phyloP scores from a whole-genome alignment of 2,113 vertebrate genomes.

The Taxidea taxus region DNA sequence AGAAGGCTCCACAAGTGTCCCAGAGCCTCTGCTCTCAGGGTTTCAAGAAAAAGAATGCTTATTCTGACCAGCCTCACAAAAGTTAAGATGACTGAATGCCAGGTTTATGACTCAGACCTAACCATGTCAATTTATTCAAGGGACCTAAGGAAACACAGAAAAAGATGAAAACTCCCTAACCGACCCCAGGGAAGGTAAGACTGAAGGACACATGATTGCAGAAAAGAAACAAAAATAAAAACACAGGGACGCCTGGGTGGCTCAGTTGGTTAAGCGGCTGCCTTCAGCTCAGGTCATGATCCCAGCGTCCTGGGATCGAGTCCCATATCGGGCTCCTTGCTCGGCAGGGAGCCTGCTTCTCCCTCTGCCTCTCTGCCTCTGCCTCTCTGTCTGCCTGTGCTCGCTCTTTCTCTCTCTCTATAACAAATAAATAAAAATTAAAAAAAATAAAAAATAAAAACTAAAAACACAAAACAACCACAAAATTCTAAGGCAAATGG shows the following conservation, averaged over 20 bases:
- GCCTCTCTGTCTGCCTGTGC: too few species aligned
- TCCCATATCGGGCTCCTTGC: too few species aligned
- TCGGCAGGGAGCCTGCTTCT: too few species aligned
- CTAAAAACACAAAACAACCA: background rate
- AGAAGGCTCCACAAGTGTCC: background rate
- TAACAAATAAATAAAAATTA: too few species aligned
- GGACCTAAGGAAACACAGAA: background rate
- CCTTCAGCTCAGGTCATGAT: too few species aligned
- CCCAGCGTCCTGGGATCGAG: too few species aligned
- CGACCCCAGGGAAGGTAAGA: background rate
- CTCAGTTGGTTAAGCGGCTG: too few species aligned
- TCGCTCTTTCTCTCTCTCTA: too few species aligned
- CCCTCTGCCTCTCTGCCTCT: too few species aligned
- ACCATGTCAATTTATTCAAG: background rate
- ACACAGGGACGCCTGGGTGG: too few species aligned
- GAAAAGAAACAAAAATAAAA: background rate
- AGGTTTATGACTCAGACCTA: background rate
- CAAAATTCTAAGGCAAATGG: background rate
- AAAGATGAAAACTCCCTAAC: background rate
- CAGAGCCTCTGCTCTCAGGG: background rate
- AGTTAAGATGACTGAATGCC: background rate
- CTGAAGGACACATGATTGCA: background rate
- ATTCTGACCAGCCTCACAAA: background rate
- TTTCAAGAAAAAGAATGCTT: background rate
- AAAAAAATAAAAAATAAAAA: background rate